phyloP scores from a whole-genome alignment of 2,113 vertebrate genomes.

The Turdus rufiventris region DNA sequence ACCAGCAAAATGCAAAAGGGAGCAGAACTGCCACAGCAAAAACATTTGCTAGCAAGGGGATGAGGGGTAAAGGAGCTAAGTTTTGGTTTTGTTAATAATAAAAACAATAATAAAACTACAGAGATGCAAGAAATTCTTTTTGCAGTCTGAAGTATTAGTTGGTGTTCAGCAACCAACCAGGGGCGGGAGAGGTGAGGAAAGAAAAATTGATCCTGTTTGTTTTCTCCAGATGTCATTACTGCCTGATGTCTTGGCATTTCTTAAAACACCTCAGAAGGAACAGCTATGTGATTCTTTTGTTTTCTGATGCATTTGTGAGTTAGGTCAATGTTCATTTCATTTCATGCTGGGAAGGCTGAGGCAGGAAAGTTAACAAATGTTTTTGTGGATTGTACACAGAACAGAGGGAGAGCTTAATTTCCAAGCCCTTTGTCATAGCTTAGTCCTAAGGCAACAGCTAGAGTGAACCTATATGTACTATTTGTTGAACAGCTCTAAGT shows the following conservation, averaged over 20 bases:
- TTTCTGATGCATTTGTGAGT: background rate
- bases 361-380: background rate
- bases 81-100: background rate
- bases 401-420: background rate
- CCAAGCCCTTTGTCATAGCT: background rate
- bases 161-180: background rate
- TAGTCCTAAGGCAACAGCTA: background rate
- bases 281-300: background rate
- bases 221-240: constrained; percentile 15
- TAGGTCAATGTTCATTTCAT: background rate
- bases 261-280: background rate
- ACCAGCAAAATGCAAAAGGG: background rate
- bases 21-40: background rate
- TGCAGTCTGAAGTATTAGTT: background rate
- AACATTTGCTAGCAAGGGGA: background rate
- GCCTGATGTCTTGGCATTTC: background rate
- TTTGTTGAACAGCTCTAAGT: background rate
- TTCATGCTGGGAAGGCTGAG: background rate
- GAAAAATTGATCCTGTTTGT: background rate
- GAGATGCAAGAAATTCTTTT: background rate
- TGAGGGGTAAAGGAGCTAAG: background rate
- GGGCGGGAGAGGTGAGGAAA: background rate
- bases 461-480: background rate
- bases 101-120: background rate
- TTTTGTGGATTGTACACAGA: background rate